Base-by-base conservation (phyloP, 2,113 vertebrate genomes). In the Pica pica region DNA sequence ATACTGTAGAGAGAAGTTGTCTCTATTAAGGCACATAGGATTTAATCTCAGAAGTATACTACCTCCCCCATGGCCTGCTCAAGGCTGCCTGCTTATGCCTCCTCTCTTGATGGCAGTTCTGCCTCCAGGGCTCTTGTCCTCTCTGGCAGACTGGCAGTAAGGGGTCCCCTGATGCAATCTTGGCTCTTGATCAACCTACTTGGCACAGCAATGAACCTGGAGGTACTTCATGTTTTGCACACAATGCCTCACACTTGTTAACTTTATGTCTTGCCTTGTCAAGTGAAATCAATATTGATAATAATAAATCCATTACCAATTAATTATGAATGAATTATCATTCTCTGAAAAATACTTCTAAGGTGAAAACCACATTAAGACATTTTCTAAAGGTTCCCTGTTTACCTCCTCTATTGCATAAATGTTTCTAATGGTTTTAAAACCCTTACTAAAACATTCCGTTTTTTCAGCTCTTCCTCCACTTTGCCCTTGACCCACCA, bases 221-320 rank as follows among this genome's bases (percentile, higher is more conserved):
- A 80, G 64, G 47, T 78, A 16, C 39, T 88, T 85, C 27, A 30
- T 37, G 18, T 74, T 93, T 94, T 89, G 41, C 88, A 95, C 73
- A 86, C 80, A 88, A 63, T 52, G 59, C 39, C 41, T 95, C 56
- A 26, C n/a, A 28, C 42, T 87, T 64, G 50, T 44, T 90, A 76
- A 69, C 59, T 87, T 88, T 73, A 37, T 69, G 39, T 46, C 46
- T 87, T 57, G 63, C 42, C 69, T 94, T 68, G 71, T 46, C 73
- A 68, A 78, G 60, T 41, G 52, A 93, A 90, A 93, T 80, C 68
- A 94, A 87, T 90, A 87, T 87, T 90, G 83, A 59, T 93, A 83
- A 77, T 81, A 90, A 90, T 70, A 89, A 94, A 92, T 63, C 77
- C 50, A 78, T n/a, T 59, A 74, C 27, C 35, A 47, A 93, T 87